These are phyloP conservation scores for Gambusia affinis DNA, from an alignment of 2,113 vertebrate genomes.

Conservation along the genomic window DNA sequence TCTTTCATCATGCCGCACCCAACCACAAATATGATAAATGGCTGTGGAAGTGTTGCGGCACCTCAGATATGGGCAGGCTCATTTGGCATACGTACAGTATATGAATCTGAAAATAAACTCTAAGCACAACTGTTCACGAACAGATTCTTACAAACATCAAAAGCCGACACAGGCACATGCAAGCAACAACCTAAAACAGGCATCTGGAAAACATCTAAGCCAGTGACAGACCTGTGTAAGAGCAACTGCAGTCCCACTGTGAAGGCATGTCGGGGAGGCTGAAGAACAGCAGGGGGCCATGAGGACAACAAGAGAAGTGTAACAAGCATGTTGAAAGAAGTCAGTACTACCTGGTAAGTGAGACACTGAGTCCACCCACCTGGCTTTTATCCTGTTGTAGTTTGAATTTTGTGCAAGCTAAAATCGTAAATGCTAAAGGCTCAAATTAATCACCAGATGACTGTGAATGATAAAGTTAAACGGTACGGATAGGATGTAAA, in stretches of 20 bases:
- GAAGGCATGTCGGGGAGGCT: constrained; percentile 56
- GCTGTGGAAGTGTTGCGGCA: background rate
- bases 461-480: constrained; percentile 16
- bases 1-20: constrained; percentile 47
- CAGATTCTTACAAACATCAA: constrained; percentile 30
- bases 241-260: constrained; percentile 58
- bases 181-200: constrained; percentile 47
- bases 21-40: constrained; percentile 33
- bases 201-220: constrained; percentile 70
- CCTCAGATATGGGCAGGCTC: constrained; percentile 12
- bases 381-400: constrained; percentile 56
- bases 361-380: constrained; percentile 61
- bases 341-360: constrained; percentile 58
- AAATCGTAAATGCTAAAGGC: constrained; percentile 30
- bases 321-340: constrained; percentile 66
- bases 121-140: background rate
- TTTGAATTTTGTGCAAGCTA: constrained; percentile 46
- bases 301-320: constrained; percentile 62
- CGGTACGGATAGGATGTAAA: background rate
- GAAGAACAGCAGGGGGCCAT: constrained; percentile 65
- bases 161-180: constrained; percentile 27
- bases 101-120: constrained; percentile 14
- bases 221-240: constrained; percentile 40
- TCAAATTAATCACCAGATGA: constrained; percentile 32
- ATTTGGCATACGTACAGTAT: constrained; percentile 12